Evolutionary conservation across 2,113 vertebrate species (phyloP), one percentile per base, ranked within the genome.

Genomic region (Platysternon megacephalum): DNA sequence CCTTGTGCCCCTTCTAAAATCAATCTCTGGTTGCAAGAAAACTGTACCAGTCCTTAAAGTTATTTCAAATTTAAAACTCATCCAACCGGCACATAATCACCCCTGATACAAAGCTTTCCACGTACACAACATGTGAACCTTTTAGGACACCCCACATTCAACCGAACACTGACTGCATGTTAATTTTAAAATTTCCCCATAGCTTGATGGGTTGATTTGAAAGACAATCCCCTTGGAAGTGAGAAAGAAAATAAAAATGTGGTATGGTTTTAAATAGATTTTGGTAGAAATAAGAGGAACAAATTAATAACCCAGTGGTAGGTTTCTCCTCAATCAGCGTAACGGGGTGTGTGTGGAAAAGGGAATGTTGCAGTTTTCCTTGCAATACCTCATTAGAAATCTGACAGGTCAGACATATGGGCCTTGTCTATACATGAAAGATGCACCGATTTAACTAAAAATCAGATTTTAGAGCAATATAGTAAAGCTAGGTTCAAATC

Each of bases 1-100:
- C 68, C 56, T 76, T 0, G 0, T 55, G 74, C 19, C 82, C 52
- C 83, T 11, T 61, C 39, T 82, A 85, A 91, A 92, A 4, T 24
- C 84, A 94, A 93, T 96, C 92, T 84, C 88, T 96, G 82, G 83
- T 95, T 97, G 85, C 94, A 89, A 4, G 39, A 90, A 95, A 93
- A 95, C 49, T 76, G 93, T 88, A 96, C 74, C 94, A 90, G 84
- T 85, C 90, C 94, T 87, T 53, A 2, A 88, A 96, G 90, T 53
- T 12, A 85, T 85, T 93, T 91, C 90, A 93, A 96, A 79, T 55
- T 0, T 39, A 2, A 93, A 90, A 90, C 76, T 80, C 51, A 14
- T 22, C 10, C 8, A 19, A 11, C 68, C 10, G 2, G 21, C n/a
- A 72, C 35, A 42, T 72, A 21, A 72, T 72, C 17, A 39, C 8